These are phyloP conservation scores for Botia kubotai DNA, from an alignment of 2,797 vertebrate species.

Conservation along the genomic window DNA sequence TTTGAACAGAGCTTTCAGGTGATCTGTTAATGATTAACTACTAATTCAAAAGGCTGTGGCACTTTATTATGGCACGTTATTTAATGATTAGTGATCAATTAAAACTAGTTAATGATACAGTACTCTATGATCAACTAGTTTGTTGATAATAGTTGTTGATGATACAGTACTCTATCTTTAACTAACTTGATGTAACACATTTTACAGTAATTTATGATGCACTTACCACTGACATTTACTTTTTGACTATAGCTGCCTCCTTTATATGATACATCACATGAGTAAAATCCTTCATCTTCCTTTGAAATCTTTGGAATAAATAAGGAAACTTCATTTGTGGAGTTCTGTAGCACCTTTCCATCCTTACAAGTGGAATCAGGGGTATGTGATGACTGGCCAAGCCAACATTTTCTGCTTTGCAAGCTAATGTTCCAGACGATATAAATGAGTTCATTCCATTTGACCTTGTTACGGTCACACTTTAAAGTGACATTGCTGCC, in stretches of 20 bases:
- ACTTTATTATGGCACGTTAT: no score
- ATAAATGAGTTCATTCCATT: constrained; percentile 59
- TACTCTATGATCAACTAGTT: no score
- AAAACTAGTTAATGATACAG: no score
- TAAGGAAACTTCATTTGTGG: constrained; percentile 53
- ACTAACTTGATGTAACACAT: no score
- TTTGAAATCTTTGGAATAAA: constrained; percentile 69
- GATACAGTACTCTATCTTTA: no score
- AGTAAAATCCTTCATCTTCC: constrained; percentile 71
- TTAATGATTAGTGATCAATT: no score
- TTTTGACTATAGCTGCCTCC: constrained; percentile 34
- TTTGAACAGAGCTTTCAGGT: no score
- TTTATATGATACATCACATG: constrained; percentile 58
- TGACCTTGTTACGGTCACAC: constrained; percentile 58
- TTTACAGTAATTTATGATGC: background rate
- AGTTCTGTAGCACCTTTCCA: constrained; percentile 63
- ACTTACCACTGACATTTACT: constrained; percentile 65
- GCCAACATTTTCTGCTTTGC: background rate
- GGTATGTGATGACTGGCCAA: accelerated
- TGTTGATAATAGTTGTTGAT: no score
- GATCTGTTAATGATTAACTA: no score
- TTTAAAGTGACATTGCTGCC: constrained; percentile 59
- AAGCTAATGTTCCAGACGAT: constrained; percentile 66
- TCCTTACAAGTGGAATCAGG: constrained; percentile 59
- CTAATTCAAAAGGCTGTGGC: no score